Evolutionary conservation across 2,888 invertebrate genomes (phyloP).

Genomic region (Scaptomyza polygonia): DNA sequence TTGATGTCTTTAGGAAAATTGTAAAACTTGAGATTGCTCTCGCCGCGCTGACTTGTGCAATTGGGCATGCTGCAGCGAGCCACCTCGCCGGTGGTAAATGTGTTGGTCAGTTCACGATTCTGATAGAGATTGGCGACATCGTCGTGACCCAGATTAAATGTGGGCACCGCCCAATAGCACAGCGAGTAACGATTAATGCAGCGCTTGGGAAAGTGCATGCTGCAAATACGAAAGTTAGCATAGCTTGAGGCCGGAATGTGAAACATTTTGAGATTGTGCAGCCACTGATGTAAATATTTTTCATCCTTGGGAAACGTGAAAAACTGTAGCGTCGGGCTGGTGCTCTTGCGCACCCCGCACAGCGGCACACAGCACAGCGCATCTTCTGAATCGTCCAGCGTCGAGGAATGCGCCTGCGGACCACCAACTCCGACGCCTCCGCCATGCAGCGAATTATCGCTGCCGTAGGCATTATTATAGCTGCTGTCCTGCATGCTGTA

Average conservation of each 20-base stretch:
- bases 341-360: slow-evolving; percentile 79
- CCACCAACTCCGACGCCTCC: slow-evolving; percentile 52
- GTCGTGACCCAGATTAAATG: slow-evolving; percentile 80
- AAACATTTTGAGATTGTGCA: slow-evolving; percentile 81
- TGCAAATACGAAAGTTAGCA: slow-evolving; percentile 75
- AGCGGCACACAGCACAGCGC: slow-evolving; percentile 79
- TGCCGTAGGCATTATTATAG: slow-evolving; percentile 62
- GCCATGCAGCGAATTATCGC: slow-evolving; percentile 62
- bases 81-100: slow-evolving; percentile 79
- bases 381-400: slow-evolving; percentile 75
- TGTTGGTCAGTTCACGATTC: slow-evolving; percentile 80
- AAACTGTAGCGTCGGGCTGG: slow-evolving; percentile 80
- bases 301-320: slow-evolving; percentile 81
- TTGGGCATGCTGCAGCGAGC: slow-evolving; percentile 82
- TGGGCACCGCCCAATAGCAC: slow-evolving; percentile 82
- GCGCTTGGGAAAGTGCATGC: slow-evolving; percentile 81
- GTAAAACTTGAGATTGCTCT: slow-evolving; percentile 81
- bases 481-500: slow-evolving; percentile 61
- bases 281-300: slow-evolving; percentile 80
- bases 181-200: slow-evolving; percentile 81
- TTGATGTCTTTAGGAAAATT: slow-evolving; percentile 81
- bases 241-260: slow-evolving; percentile 72
- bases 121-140: slow-evolving; percentile 82
- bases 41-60: slow-evolving; percentile 78
- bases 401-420: slow-evolving; percentile 73